These are phyloP conservation scores for Syndactyla subalaris DNA, from an alignment of 2,797 vertebrate genomes.

Conservation along the genomic window DNA sequence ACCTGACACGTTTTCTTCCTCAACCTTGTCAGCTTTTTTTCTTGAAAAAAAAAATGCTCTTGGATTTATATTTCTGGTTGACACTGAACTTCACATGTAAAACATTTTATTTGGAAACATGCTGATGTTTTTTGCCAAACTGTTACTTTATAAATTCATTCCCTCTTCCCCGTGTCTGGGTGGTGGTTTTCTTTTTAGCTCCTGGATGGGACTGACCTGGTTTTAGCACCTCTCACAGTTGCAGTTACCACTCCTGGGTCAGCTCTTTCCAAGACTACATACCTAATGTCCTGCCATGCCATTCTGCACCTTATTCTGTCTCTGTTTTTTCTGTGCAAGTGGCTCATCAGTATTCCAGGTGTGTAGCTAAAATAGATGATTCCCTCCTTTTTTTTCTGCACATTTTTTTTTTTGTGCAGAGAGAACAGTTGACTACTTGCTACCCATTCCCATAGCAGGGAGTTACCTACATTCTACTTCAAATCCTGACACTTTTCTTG, in stretches of 20 bases:
- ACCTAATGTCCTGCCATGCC: not conserved
- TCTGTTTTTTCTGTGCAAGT: not conserved
- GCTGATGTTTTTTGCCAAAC: not conserved
- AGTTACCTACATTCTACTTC: not conserved
- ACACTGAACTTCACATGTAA: not conserved
- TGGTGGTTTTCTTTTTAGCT: not conserved
- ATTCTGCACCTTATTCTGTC: not conserved
- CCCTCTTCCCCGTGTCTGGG: not conserved
- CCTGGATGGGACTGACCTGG: not conserved
- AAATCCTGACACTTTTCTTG: not conserved
- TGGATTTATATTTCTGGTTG: not conserved
- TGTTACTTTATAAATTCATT: not conserved
- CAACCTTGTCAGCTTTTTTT: not conserved
- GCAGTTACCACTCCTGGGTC: not conserved
- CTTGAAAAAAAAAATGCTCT: not conserved
- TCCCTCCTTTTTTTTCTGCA: not conserved
- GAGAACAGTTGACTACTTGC: not conserved
- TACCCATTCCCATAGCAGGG: not conserved
- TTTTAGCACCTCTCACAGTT: not conserved
- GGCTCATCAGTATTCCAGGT: not conserved
- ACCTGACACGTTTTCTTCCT: not conserved
- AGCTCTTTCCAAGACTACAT: not conserved
- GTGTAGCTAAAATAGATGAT: not conserved
- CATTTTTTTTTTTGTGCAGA: not conserved
- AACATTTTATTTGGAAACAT: not conserved